These are phyloP conservation scores for Melanchra persicariae DNA, from an alignment of 2,888 invertebrate genomes.

Conservation along the genomic window DNA sequence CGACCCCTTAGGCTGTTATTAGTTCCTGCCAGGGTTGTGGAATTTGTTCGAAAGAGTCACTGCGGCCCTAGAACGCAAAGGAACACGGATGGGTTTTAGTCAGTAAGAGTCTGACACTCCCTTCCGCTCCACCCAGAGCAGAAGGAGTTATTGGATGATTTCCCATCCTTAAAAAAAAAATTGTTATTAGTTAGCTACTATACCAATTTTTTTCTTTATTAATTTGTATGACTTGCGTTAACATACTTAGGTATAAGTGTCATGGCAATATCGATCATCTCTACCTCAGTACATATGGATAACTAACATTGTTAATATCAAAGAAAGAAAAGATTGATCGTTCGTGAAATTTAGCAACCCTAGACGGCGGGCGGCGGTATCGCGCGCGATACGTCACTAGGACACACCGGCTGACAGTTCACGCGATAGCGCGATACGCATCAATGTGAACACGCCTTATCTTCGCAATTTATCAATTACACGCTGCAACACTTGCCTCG, in stretches of 20 bases:
- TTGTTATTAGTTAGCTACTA: too few relatives aligned
- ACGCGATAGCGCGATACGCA: conserved; percentile 65
- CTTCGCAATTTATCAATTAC: conserved; percentile 63
- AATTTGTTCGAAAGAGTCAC: too few relatives aligned
- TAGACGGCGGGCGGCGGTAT: conserved; percentile 20
- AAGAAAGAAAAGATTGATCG: neutral
- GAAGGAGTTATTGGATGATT: too few relatives aligned
- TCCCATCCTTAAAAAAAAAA: too few relatives aligned
- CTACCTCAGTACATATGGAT: neutral
- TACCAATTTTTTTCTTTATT: too few relatives aligned
- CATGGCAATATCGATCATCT: neutral
- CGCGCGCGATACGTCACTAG: conserved; percentile 69
- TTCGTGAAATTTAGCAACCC: conserved; percentile 30
- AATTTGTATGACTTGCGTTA: neutral
- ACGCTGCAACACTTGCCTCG: neutral
- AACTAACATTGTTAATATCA: neutral
- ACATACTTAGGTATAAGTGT: too few relatives aligned
- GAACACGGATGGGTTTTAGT: too few relatives aligned
- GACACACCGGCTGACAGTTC: conserved; percentile 66
- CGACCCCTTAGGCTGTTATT: too few relatives aligned
- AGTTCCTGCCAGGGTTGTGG: too few relatives aligned
- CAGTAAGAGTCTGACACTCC: too few relatives aligned
- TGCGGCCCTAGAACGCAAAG: too few relatives aligned
- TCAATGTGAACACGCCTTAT: conserved; percentile 72
- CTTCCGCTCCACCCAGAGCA: too few relatives aligned